phyloP scores from a whole-genome alignment of 1,140 invertebrate genomes.

The Linepithema humile region DNA sequence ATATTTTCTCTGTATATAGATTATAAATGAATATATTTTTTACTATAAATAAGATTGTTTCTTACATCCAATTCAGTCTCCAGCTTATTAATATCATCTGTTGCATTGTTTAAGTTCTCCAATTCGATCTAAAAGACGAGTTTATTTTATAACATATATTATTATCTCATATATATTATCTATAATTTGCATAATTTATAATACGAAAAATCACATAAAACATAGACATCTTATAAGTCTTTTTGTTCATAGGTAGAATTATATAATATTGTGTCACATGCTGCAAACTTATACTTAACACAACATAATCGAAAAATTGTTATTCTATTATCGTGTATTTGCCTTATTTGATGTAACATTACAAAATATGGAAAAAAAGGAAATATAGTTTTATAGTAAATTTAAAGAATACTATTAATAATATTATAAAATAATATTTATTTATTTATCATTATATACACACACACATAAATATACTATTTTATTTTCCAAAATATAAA shows the following conservation, averaged over 20 bases:
- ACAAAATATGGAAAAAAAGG: not conserved
- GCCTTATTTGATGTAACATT: not conserved
- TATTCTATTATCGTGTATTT: not conserved
- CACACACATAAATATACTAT: no score
- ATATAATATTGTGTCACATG: no score
- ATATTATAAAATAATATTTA: no score
- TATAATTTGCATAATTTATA: not conserved
- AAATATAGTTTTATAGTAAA: no score
- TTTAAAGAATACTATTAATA: no score
- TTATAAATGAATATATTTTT: not conserved
- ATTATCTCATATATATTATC: not conserved
- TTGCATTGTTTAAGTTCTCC: conserved; percentile 97
- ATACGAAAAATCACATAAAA: not conserved
- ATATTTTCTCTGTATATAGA: not conserved
- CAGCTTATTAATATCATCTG: conserved; percentile 97
- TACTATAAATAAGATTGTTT: conserved; percentile 69
- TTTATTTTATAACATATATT: not conserved
- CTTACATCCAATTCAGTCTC: conserved; percentile 97
- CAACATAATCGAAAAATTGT: no score
- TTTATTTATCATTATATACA: no score
- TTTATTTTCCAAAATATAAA: no score
- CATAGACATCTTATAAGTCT: no score
- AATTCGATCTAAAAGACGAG: conserved; percentile 91
- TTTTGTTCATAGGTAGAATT: no score
- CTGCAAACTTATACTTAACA: no score